phyloP scores from a whole-genome alignment of 1,140 invertebrate species.

The Hycleus phaleratus region DNA sequence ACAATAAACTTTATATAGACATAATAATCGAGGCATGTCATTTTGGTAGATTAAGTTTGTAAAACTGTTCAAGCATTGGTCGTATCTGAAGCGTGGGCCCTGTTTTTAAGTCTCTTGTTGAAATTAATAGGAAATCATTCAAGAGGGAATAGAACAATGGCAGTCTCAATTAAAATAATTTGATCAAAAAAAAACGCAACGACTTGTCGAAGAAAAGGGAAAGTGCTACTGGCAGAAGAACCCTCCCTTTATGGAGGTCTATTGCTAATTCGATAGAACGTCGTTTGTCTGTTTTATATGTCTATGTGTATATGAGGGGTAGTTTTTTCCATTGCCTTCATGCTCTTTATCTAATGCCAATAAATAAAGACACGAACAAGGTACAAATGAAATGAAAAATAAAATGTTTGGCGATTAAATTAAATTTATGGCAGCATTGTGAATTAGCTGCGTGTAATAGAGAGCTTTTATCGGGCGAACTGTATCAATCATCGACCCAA shows the following conservation, averaged over 20 bases:
- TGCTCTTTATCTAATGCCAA: constrained; percentile 15
- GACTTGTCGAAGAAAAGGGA: background rate
- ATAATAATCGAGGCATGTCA: constrained; percentile 3
- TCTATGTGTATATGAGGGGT: constrained; percentile 4
- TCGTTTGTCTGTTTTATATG: background rate
- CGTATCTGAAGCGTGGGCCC: constrained; percentile 4
- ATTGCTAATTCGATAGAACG: constrained; percentile 12
- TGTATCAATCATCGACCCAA: too few species aligned
- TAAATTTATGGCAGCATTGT: constrained; percentile 28
- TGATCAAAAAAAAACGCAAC: constrained; percentile 12
- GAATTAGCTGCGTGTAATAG: too few species aligned
- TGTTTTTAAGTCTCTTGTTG: constrained; percentile 2
- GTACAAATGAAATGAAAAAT: constrained; percentile 34
- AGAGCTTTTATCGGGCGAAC: too few species aligned
- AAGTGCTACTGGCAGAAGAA: background rate
- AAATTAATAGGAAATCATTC: constrained; percentile 8
- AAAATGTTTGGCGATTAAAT: constrained; percentile 33
- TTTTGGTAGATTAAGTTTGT: constrained; percentile 12
- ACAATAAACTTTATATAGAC: background rate
- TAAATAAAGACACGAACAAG: constrained; percentile 35
- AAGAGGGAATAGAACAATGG: constrained; percentile 15
- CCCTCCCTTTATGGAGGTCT: background rate
- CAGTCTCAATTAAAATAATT: constrained; percentile 14
- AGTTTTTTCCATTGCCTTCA: constrained; percentile 14
- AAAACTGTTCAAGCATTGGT: background rate